Conservation (phyloP, 2,797 vertebrate species). For the Peromyscus melanophrys region DNA sequence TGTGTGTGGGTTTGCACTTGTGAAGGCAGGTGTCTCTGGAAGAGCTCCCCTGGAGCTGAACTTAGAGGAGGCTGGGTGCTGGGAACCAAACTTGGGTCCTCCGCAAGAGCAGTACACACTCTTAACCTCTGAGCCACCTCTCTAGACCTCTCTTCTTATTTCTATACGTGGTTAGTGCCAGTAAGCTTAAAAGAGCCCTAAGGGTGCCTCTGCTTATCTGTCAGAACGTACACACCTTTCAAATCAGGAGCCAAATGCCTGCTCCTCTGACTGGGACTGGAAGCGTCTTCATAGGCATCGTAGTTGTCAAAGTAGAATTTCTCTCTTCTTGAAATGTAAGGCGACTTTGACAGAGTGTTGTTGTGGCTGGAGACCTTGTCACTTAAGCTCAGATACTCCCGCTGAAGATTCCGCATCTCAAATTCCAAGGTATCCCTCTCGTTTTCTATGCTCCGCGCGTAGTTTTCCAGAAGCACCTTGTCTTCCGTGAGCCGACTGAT, state of each 20-base stretch:
- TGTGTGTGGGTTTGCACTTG: neutral
- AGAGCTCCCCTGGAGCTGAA: neutral
- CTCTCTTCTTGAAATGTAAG: conserved; percentile 57
- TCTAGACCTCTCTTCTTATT: neutral
- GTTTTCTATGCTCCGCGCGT: conserved; percentile 84
- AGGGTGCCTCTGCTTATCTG: neutral
- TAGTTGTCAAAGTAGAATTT: conserved; percentile 72
- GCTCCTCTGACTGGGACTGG: conserved; percentile 54
- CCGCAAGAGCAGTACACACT: neutral
- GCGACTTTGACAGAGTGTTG: conserved; percentile 64
- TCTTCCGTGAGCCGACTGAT: conserved; percentile 82
- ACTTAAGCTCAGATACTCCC: conserved; percentile 81
- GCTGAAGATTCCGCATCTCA: conserved; percentile 84
- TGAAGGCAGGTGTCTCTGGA: neutral
- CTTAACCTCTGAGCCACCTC: neutral
- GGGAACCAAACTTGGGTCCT: neutral
- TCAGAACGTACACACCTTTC: conserved; percentile 73
- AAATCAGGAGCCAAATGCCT: conserved; percentile 56
- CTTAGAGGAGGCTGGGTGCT: neutral
- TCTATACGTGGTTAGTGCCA: neutral
- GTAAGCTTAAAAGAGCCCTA: neutral
- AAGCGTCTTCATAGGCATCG: conserved; percentile 64
- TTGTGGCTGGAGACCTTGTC: conserved; percentile 69
- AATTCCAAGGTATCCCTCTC: conserved; percentile 85
- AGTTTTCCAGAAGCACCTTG: conserved; percentile 83